Evolutionary conservation across 2,113 vertebrate species (phyloP).

Genomic region (Echinops telfairi): DNA sequence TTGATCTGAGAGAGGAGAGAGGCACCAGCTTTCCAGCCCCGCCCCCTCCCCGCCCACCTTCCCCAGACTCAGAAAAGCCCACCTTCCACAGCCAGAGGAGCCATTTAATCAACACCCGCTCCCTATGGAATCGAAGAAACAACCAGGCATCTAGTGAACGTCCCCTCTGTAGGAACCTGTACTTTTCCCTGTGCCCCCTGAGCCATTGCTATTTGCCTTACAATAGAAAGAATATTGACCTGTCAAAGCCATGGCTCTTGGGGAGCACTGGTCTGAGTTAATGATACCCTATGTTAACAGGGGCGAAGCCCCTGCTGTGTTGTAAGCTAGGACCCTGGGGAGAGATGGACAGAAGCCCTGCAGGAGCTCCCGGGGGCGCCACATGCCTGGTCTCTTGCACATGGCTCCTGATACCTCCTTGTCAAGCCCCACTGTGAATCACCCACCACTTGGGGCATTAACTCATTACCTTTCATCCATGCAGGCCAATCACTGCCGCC

Average conservation of each 20-base stretch:
- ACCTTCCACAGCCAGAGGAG: background rate
- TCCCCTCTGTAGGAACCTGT: background rate
- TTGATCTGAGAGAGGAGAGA: background rate
- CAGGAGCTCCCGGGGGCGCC: background rate
- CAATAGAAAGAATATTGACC: background rate
- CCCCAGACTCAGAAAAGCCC: background rate
- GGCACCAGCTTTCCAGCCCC: background rate
- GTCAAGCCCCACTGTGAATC: background rate
- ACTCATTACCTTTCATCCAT: slow-evolving; percentile 33
- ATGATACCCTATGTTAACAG: background rate
- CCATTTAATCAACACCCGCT: slow-evolving; percentile 54
- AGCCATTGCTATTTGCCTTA: background rate
- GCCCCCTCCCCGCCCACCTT: too few species aligned
- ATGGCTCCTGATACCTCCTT: background rate
- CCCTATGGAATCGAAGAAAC: background rate
- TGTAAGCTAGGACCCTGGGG: background rate
- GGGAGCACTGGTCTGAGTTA: slow-evolving; percentile 6
- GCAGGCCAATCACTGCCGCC: background rate
- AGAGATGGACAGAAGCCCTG: background rate
- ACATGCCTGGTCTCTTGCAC: background rate
- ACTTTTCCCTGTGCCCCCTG: slow-evolving; percentile 22
- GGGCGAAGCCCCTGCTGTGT: background rate
- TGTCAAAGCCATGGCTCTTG: slow-evolving; percentile 42
- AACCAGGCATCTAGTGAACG: background rate
- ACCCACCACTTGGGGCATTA: background rate